Evolutionary conservation across 2,113 vertebrate species (phyloP).

Genomic region (Cardinalis cardinalis): DNA sequence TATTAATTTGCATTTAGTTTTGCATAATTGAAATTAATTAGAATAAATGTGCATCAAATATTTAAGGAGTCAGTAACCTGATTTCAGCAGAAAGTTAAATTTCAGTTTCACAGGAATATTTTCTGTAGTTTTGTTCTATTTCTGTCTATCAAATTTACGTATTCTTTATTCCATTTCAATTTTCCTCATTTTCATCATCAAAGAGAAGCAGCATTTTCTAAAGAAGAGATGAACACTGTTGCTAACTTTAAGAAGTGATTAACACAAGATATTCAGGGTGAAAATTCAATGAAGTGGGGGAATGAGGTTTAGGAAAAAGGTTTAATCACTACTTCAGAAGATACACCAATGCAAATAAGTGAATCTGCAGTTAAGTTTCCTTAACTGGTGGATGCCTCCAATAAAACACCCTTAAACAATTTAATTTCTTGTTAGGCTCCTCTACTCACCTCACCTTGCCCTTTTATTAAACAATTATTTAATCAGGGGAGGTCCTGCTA

Average conservation of each 20-base stretch:
- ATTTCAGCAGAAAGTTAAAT: slow-evolving; percentile 1
- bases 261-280: not conserved
- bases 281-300: not conserved
- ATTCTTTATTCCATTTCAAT: not conserved
- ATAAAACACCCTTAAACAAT: not conserved
- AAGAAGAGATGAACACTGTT: not conserved
- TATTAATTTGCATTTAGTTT: not conserved
- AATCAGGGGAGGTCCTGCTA: not conserved
- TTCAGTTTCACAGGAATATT: not conserved
- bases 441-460: fast-evolving
- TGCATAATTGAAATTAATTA: slow-evolving; percentile 47
- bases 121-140: not conserved
- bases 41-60: slow-evolving; percentile 41
- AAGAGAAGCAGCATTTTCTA: not conserved
- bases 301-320: not conserved
- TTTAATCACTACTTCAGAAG: not conserved
- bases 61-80: not conserved
- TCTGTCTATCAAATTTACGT: not conserved
- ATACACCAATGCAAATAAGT: not conserved
- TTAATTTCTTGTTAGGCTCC: not conserved
- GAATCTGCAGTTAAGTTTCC: not conserved
- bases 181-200: not conserved
- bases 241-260: not conserved
- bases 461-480: not conserved
- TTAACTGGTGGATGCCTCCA: not conserved